Conservation (phyloP, 2,113 vertebrate genomes). For the Dicentrarchus labrax region DNA sequence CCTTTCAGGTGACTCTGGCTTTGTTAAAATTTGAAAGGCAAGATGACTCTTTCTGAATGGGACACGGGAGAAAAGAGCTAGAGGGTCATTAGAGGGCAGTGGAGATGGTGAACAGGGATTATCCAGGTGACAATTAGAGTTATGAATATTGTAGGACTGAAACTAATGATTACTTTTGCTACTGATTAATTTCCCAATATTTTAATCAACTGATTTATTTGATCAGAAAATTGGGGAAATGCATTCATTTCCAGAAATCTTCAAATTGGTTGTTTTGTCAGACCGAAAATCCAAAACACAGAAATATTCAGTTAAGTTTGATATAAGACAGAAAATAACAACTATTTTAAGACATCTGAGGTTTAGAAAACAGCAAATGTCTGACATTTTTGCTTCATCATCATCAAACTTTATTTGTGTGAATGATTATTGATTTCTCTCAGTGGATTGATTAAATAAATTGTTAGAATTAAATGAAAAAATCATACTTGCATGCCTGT, state of each 20-base stretch:
- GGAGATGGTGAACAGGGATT: background rate
- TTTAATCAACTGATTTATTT: background rate
- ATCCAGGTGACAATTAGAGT: background rate
- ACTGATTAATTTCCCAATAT: background rate
- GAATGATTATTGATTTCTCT: background rate
- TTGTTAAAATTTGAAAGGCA: conserved; percentile 40
- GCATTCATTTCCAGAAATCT: background rate
- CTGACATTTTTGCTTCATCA: background rate
- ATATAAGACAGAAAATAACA: background rate
- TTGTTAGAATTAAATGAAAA: background rate
- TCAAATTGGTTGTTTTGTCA: background rate
- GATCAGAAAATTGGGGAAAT: background rate
- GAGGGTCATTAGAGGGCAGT: background rate
- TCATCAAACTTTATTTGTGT: background rate
- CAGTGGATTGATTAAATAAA: background rate
- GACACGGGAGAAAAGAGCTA: background rate
- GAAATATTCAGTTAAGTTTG: background rate
- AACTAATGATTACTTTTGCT: conserved; percentile 11
- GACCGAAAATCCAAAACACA: background rate
- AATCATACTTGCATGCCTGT: background rate
- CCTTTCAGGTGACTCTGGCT: conserved; percentile 45
- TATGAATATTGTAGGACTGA: background rate
- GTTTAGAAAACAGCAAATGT: background rate
- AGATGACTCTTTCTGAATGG: conserved; percentile 41
- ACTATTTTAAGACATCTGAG: background rate